These are phyloP conservation scores for Napeogenes sylphis DNA, from an alignment of 2,888 invertebrate genomes.

Conservation along the genomic window DNA sequence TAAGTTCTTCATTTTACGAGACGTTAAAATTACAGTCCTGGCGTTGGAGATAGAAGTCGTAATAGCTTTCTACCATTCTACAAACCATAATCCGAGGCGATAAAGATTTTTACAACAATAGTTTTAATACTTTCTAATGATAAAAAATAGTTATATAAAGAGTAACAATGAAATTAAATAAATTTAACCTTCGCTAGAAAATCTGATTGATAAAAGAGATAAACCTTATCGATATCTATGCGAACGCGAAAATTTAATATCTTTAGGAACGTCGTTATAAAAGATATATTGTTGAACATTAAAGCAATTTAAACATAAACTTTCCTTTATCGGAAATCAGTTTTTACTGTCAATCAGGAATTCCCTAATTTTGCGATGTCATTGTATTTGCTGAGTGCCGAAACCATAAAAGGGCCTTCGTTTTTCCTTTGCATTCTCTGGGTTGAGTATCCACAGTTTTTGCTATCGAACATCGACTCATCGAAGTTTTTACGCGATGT, in stretches of 20 bases:
- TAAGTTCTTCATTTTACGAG: background rate
- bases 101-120: too few relatives aligned
- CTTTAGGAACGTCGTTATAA: background rate
- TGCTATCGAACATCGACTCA: conserved; percentile 58
- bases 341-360: conserved; percentile 37
- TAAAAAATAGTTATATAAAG: too few relatives aligned
- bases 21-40: too few relatives aligned
- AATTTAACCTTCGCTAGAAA: too few relatives aligned
- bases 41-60: too few relatives aligned
- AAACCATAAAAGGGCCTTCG: conserved; percentile 57
- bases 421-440: conserved; percentile 52
- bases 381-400: conserved; percentile 55
- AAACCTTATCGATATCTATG: background rate
- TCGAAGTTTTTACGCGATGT: conserved; percentile 61
- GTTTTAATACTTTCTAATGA: too few relatives aligned
- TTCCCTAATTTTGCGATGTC: conserved; percentile 38
- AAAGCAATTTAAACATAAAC: conserved; percentile 24
- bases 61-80: too few relatives aligned
- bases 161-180: too few relatives aligned
- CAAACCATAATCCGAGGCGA: too few relatives aligned
- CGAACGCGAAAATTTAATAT: conserved; percentile 5
- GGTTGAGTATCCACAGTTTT: conserved; percentile 56
- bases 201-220: too few relatives aligned
- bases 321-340: conserved; percentile 24
- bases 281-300: conserved; percentile 18